phyloP scores from a whole-genome alignment of 2,888 invertebrate genomes.

The Ametastegia equiseti region DNA sequence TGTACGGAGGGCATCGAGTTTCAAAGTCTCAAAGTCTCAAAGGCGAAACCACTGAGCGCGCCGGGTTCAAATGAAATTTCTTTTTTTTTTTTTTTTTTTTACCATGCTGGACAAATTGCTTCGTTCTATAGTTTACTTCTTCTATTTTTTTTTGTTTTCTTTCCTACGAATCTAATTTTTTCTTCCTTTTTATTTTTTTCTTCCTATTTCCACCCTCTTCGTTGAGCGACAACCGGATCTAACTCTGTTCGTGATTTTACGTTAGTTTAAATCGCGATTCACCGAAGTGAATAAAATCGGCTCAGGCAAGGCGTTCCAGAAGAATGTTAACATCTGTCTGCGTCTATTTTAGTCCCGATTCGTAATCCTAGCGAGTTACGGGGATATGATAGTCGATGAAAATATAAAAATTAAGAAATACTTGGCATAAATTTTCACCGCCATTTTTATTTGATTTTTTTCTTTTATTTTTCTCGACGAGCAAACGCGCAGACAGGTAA shows the following conservation, averaged over 20 bases:
- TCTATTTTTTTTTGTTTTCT: neutral
- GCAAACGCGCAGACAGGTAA: too few species aligned
- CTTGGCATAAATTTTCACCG: too few species aligned
- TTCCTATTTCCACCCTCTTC: neutral
- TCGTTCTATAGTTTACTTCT: too few species aligned
- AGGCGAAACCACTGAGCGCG: neutral
- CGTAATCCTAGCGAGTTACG: too few species aligned
- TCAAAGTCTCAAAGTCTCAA: neutral
- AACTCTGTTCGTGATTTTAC: neutral
- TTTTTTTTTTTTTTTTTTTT: too few species aligned
- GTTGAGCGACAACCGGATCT: neutral
- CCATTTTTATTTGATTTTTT: too few species aligned
- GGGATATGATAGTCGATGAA: too few species aligned
- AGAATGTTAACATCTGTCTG: neutral
- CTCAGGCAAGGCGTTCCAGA: neutral
- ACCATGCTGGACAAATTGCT: too few species aligned
- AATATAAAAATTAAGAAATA: neutral
- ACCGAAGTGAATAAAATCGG: slow-evolving; percentile 7
- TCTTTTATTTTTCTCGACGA: too few species aligned
- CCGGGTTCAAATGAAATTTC: neutral
- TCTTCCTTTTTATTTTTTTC: neutral
- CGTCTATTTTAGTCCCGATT: neutral
- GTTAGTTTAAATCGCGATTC: neutral
- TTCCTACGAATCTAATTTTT: neutral
- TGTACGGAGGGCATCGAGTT: neutral